A percentile compares a stretch with the other conserved stretches of the same genome.
Conservation (phyloP, 2,797 vertebrate genomes). For the Sebastes nivosus region DNA sequence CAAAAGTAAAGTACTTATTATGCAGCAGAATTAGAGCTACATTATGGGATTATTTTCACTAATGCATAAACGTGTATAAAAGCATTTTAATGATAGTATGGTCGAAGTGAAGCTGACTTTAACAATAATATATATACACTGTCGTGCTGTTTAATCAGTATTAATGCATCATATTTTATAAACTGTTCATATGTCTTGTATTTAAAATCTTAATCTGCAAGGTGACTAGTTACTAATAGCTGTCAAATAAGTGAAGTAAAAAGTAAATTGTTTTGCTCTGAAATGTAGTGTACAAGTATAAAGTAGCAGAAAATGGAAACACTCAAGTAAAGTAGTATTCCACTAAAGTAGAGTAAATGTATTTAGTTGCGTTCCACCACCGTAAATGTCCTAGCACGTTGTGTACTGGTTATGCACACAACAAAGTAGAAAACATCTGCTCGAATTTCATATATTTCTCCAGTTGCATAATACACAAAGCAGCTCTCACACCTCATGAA, state of each 20-base stretch:
- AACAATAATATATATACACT: no score
- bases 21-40: no score
- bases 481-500: conserved; percentile 20
- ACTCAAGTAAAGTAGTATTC: background rate
- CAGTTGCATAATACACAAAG: background rate
- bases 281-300: background rate
- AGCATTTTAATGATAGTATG: no score
- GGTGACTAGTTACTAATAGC: background rate
- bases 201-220: background rate
- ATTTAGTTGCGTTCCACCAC: background rate
- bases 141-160: background rate
- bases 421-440: conserved; percentile 1
- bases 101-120: no score
- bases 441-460: background rate
- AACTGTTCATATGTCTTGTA: background rate
- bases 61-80: no score
- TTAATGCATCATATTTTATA: background rate
- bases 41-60: no score
- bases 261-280: background rate
- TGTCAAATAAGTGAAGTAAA: background rate
- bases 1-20: no score
- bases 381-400: background rate
- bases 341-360: background rate
- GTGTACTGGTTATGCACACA: background rate
- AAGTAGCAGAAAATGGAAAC: background rate